These are phyloP conservation scores for Wiebesia pumilae DNA, from an alignment of 1,140 invertebrate species.

Conservation along the genomic window DNA sequence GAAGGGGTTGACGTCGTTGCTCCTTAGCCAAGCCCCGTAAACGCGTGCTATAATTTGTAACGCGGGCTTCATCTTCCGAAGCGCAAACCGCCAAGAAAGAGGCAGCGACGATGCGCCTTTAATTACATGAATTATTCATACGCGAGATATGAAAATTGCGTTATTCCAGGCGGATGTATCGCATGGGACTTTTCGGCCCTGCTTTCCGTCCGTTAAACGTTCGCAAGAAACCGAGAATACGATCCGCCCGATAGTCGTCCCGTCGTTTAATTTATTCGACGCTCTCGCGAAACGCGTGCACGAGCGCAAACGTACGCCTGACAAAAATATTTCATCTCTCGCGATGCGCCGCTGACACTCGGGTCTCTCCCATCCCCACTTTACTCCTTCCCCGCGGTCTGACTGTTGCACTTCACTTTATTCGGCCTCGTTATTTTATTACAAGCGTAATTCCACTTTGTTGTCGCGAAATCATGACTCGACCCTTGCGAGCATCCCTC, in stretches of 20 bases:
- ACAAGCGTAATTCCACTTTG: constrained; percentile 49
- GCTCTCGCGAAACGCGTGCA: no score
- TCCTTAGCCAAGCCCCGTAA: neutral
- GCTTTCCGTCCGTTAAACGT: no score
- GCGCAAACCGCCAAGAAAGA: neutral
- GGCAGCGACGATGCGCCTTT: neutral
- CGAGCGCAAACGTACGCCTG: no score
- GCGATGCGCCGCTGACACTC: neutral
- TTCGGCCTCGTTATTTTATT: constrained; percentile 56
- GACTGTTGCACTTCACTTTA: constrained; percentile 36
- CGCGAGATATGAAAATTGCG: constrained; percentile 4
- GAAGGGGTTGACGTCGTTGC: neutral
- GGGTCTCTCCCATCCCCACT: neutral
- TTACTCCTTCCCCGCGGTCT: neutral
- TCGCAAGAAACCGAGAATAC: no score
- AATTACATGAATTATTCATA: constrained; percentile 44
- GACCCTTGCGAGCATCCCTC: neutral
- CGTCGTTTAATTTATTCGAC: no score
- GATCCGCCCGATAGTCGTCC: no score
- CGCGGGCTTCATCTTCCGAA: neutral
- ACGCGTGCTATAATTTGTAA: neutral
- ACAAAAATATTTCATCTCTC: no score
- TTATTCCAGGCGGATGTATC: neutral
- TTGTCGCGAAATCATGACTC: constrained; percentile 21
- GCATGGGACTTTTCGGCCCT: no score